Evolutionary conservation across 2,113 vertebrate species (phyloP).

Genomic region (Erythrocebus patas): DNA sequence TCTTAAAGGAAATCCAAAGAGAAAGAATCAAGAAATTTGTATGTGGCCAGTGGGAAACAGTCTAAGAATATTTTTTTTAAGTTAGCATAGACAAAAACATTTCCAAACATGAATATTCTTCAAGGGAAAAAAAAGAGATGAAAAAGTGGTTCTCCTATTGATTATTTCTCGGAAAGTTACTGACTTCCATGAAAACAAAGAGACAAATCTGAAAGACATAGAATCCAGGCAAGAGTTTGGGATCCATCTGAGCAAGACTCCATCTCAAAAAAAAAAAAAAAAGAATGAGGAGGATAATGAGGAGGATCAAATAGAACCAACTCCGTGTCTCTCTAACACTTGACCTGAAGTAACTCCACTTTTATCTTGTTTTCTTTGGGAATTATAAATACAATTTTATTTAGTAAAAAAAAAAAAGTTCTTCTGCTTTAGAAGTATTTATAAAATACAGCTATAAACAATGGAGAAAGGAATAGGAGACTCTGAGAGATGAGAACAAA

Average conservation of each 20-base stretch:
- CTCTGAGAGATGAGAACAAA: background rate
- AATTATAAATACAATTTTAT: background rate
- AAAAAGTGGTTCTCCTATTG: background rate
- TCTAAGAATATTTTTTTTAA: too few relatives aligned
- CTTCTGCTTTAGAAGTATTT: slow-evolving; percentile 4
- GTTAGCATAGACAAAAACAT: background rate
- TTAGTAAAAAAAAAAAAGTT: background rate
- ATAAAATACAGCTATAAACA: background rate
- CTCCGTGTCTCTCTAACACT: background rate
- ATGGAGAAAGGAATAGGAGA: background rate
- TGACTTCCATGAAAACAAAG: background rate
- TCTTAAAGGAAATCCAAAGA: background rate
- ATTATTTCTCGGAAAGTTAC: background rate
- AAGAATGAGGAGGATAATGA: background rate
- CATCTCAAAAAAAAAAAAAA: background rate
- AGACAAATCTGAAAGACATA: background rate
- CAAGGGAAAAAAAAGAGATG: too few relatives aligned
- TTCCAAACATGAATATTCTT: background rate
- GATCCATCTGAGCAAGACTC: too few relatives aligned
- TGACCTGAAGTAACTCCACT: background rate
- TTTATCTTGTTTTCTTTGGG: background rate
- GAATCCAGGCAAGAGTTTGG: background rate
- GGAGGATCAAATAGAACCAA: background rate
- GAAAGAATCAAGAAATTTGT: background rate
- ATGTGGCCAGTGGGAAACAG: too few relatives aligned